phyloP scores from a whole-genome alignment of 1,140 invertebrate species.

The Cyrtorhinus lividipennis region DNA sequence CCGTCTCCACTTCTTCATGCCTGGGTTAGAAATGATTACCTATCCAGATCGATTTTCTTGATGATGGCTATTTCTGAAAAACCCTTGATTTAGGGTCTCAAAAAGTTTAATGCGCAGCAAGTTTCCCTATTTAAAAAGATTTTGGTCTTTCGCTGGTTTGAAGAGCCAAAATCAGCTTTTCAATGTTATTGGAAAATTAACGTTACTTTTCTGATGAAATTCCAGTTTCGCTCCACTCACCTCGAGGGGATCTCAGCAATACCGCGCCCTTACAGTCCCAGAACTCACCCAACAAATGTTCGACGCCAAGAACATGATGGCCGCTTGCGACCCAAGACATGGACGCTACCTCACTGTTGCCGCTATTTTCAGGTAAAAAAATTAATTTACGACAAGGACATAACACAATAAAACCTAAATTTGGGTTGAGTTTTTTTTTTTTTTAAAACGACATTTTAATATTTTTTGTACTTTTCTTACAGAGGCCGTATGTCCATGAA shows the following conservation, averaged over 20 bases:
- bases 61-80: too few relatives aligned
- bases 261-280: constrained; percentile 71
- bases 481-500: constrained; percentile 94
- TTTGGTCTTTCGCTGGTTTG: too few relatives aligned
- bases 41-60: too few relatives aligned
- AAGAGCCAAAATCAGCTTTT: too few relatives aligned
- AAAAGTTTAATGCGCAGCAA: too few relatives aligned
- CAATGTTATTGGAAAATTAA: too few relatives aligned
- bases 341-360: constrained; percentile 88
- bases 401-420: too few relatives aligned
- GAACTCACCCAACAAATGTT: constrained; percentile 87
- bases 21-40: constrained; percentile 40
- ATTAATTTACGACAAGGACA: too few relatives aligned
- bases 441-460: constrained; percentile 16
- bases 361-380: constrained; percentile 56
- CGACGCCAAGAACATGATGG: constrained; percentile 88
- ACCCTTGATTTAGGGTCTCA: too few relatives aligned
- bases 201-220: too few relatives aligned
- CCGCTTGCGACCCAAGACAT: constrained; percentile 86
- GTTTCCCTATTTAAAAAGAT: too few relatives aligned
- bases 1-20: constrained; percentile 92
- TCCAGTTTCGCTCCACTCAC: constrained; percentile 77
- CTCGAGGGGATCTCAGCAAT: constrained; percentile 69
- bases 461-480: background rate
- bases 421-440: background rate